phyloP scores from a whole-genome alignment of 2,113 vertebrate species.

The Alligator mississippiensis region DNA sequence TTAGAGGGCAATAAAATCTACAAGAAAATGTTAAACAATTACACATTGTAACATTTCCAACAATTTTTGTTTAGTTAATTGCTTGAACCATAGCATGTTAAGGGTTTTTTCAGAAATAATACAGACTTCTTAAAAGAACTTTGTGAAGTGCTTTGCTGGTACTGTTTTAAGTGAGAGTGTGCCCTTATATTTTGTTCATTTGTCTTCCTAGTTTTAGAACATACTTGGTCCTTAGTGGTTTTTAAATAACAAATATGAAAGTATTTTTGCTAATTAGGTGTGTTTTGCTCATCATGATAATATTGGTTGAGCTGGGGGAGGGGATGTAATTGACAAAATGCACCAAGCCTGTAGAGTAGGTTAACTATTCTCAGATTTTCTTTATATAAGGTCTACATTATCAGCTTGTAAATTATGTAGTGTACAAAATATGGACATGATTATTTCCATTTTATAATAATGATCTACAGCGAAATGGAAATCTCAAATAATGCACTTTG shows the following conservation, averaged over 20 bases:
- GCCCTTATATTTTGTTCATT: neutral
- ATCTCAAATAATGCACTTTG: constrained; percentile 74
- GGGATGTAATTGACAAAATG: constrained; percentile 34
- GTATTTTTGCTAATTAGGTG: neutral
- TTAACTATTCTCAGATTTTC: constrained; percentile 65
- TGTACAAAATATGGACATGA: constrained; percentile 48
- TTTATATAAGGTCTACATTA: constrained; percentile 66
- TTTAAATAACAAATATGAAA: constrained; percentile 3
- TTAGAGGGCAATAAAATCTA: neutral
- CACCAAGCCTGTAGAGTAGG: constrained; percentile 16
- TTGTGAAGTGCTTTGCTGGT: neutral
- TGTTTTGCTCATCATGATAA: constrained; percentile 1
- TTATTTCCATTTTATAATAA: constrained; percentile 69
- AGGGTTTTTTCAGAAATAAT: neutral
- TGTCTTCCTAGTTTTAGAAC: neutral
- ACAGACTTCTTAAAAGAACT: neutral
- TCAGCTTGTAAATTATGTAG: constrained; percentile 75
- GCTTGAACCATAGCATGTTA: neutral
- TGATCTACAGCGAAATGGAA: constrained; percentile 67
- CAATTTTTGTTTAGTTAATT: neutral
- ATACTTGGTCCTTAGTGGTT: neutral
- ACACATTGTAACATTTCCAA: neutral
- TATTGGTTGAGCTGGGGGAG: neutral
- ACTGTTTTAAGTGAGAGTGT: neutral
- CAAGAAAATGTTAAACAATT: neutral